A percentile compares a stretch with the other conserved stretches of the same genome.
These are phyloP conservation scores for Melinaea marsaeus DNA, from an alignment of 2,888 invertebrate species.

Conservation along the genomic window DNA sequence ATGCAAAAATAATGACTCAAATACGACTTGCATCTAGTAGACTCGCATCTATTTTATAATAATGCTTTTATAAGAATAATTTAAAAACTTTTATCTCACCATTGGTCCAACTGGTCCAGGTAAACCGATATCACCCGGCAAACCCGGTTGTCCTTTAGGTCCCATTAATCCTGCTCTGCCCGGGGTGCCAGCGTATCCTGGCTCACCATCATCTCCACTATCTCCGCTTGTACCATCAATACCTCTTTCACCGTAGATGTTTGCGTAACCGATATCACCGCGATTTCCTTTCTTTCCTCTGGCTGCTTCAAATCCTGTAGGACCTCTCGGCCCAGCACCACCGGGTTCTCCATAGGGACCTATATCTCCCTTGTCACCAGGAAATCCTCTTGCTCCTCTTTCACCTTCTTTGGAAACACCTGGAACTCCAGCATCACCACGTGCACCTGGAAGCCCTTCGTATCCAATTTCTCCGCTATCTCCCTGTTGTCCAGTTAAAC, in stretches of 20 bases:
- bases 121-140: conserved; percentile 77
- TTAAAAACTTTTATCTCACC: conserved; percentile 53
- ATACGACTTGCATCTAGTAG: no score
- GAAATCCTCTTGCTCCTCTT: conserved; percentile 81
- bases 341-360: conserved; percentile 82
- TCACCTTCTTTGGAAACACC: conserved; percentile 59
- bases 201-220: conserved; percentile 76
- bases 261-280: conserved; percentile 71
- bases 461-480: conserved; percentile 56
- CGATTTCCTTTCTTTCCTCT: conserved; percentile 74
- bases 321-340: conserved; percentile 65
- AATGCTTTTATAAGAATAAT: no score
- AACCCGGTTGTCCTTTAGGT: conserved; percentile 60
- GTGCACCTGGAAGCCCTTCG: conserved; percentile 53
- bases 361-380: conserved; percentile 80
- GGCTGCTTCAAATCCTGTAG: conserved; percentile 80
- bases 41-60: no score
- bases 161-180: conserved; percentile 74
- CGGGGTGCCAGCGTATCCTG: conserved; percentile 77
- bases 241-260: conserved; percentile 63
- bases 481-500: conserved; percentile 50
- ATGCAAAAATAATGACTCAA: no score
- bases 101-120: conserved; percentile 76
- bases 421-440: conserved; percentile 56
- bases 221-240: conserved; percentile 58